Conservation (phyloP, 92 coral and sea anemone genomes). For the Palythoa heliodiscus region DNA sequence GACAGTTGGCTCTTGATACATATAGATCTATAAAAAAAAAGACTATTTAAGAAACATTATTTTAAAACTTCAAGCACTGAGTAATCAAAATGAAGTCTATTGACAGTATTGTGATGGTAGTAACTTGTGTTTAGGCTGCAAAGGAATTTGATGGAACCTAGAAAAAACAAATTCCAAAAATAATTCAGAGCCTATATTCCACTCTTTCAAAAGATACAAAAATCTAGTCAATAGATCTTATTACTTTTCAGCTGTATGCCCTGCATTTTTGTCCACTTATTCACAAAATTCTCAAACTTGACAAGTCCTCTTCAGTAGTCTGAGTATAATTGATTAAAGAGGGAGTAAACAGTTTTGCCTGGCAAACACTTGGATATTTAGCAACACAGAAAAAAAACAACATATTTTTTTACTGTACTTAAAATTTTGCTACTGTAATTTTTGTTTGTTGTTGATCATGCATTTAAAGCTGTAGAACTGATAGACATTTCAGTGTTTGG, state of each 20-base stretch:
- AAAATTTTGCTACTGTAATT: conserved; percentile 29
- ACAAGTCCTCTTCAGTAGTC: conserved; percentile 13
- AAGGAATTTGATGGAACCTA: conserved; percentile 15
- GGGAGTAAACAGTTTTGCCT: conserved; percentile 12
- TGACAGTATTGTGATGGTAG: conserved; percentile 19
- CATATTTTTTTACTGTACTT: conserved; percentile 25
- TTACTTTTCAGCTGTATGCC: conserved; percentile 19
- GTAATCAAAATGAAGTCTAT: conserved; percentile 11
- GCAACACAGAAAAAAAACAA: conserved; percentile 15
- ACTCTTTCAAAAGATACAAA: conserved; percentile 14
- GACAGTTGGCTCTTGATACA: conserved; percentile 35
- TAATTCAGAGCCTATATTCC: conserved; percentile 20
- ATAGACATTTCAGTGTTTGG: conserved; percentile 36
- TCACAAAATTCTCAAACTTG: conserved; percentile 11
- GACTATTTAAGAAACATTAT: conserved; percentile 6
- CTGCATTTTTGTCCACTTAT: conserved; percentile 21
- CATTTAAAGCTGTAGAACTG: conserved; percentile 36
- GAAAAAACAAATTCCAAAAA: conserved; percentile 19
- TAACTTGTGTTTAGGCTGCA: conserved; percentile 21
- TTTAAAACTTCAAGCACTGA: conserved; percentile 10
- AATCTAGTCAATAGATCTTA: conserved; percentile 22
- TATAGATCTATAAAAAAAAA: conserved; percentile 17
- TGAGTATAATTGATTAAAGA: conserved; percentile 17
- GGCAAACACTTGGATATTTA: conserved; percentile 24
- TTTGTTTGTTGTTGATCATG: conserved; percentile 33